These are phyloP conservation scores for Agrochola circellaris DNA, from an alignment of 2,888 invertebrate genomes.

Conservation along the genomic window DNA sequence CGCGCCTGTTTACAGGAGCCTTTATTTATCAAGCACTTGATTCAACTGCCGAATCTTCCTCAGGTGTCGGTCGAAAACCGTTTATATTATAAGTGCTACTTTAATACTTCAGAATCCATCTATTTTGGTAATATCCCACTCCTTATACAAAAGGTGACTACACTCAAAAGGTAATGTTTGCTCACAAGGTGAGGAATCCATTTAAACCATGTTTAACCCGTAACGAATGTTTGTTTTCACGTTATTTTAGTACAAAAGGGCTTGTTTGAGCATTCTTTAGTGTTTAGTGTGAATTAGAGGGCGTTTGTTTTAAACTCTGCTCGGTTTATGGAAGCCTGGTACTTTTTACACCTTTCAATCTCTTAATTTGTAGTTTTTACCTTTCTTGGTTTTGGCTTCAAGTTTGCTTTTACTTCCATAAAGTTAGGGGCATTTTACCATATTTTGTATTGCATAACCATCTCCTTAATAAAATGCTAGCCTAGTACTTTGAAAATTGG, in stretches of 20 bases:
- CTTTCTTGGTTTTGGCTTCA: not conserved
- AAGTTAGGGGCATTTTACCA: too few relatives aligned
- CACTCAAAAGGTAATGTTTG: conserved; percentile 45
- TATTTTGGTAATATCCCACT: not conserved
- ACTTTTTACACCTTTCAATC: conserved; percentile 29
- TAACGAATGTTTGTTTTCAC: conserved; percentile 40
- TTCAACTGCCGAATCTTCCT: not conserved
- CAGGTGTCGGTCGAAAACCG: not conserved
- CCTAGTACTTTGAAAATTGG: too few relatives aligned
- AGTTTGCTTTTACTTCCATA: conserved; percentile 3
- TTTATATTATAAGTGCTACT: not conserved
- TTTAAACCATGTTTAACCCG: conserved; percentile 24
- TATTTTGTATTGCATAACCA: too few relatives aligned
- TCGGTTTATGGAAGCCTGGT: conserved; percentile 42
- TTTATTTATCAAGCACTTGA: not conserved
- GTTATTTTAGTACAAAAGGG: conserved; percentile 46
- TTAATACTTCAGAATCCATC: not conserved
- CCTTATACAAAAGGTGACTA: conserved; percentile 33
- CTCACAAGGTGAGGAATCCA: conserved; percentile 36
- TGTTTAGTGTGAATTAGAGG: conserved; percentile 48
- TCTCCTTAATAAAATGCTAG: too few relatives aligned
- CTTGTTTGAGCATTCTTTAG: conserved; percentile 44
- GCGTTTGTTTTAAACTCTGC: conserved; percentile 32
- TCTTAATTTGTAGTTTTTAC: conserved; percentile 25
- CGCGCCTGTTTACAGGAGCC: too few relatives aligned